Evolutionary conservation across 2,888 invertebrate species (phyloP), one percentile per base, ranked within the genome.

Genomic region (Hyppa rectilinea): DNA sequence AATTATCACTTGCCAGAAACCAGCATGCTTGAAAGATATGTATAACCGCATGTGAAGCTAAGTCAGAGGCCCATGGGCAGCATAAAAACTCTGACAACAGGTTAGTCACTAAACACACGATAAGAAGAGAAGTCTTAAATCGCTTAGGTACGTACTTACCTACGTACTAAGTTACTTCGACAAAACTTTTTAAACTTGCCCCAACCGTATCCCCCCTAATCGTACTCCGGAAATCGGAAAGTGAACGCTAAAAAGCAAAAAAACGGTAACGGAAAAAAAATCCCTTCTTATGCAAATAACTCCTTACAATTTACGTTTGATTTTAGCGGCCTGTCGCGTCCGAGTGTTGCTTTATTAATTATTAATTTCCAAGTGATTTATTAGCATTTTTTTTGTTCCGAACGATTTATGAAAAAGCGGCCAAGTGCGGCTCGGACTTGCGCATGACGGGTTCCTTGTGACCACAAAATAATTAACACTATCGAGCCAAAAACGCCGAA

Each of bases 311-410:
- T 93, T 91, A 91, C 92, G 91, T 94, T 93, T 92, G 94, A 95
- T 94, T 93, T 88, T 87, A 88, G 87, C 89, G 85, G 82, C 72
- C 91, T 90, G 91, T 91, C 93, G 90, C 91, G 77, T 86, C 88
- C 86, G 85, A 83, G 87, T 87, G 90, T 89, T 88, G 82, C 88
- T 83, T 84, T 92, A 93, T 94, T 94, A 93, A 95, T 95, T 95
- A 95, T 95, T 95, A 95, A 96, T 95, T 95, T 88, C 81, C 91
- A 88, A 93, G 92, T 95, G 95, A 96, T 95, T 95, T 95, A 95
- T 95, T 92, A 92, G 87, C 89, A 87, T 88, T 87, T 88, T 87
- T 82, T 84, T 82, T 68, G 63, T 75, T 55, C 67, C 71, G 68
- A 80, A 80, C 83, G 88, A 89, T 88, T 90, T 91, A 91, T 91